Conservation (phyloP, 2,888 invertebrate genomes). For the Hymenopus coronatus region DNA sequence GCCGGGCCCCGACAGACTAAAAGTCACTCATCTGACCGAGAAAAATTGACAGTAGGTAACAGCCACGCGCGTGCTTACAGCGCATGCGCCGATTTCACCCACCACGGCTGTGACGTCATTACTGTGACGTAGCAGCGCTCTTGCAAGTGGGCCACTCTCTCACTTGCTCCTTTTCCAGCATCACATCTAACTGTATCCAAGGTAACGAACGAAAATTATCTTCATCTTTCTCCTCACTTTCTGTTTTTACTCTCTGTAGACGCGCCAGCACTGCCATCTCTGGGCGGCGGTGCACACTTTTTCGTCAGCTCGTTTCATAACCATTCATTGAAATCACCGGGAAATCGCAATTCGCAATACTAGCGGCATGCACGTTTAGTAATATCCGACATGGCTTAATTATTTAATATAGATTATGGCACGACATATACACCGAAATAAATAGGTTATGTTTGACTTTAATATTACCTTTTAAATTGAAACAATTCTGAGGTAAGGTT, state of each 20-base stretch:
- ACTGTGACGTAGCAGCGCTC: not conserved
- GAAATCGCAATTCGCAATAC: not conserved
- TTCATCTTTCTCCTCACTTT: slow-evolving; percentile 15
- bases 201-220: slow-evolving; percentile 3
- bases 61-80: slow-evolving; percentile 11
- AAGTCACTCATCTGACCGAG: slow-evolving; percentile 9
- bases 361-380: no score
- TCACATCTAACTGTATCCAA: slow-evolving; percentile 18
- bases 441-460: no score
- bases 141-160: slow-evolving; percentile 17
- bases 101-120: slow-evolving; percentile 12
- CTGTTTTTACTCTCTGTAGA: not conserved
- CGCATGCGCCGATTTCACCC: slow-evolving; percentile 10
- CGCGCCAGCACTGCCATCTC: slow-evolving; percentile 5
- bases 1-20: slow-evolving; percentile 3
- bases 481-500: no score
- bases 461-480: no score
- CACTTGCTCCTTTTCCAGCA: slow-evolving; percentile 10
- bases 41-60: slow-evolving; percentile 6
- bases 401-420: no score
- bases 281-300: not conserved
- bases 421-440: no score
- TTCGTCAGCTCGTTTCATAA: not conserved
- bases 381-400: no score
- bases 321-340: not conserved